Conservation (phyloP, 2,113 vertebrate species). For the Calidris pygmaea region DNA sequence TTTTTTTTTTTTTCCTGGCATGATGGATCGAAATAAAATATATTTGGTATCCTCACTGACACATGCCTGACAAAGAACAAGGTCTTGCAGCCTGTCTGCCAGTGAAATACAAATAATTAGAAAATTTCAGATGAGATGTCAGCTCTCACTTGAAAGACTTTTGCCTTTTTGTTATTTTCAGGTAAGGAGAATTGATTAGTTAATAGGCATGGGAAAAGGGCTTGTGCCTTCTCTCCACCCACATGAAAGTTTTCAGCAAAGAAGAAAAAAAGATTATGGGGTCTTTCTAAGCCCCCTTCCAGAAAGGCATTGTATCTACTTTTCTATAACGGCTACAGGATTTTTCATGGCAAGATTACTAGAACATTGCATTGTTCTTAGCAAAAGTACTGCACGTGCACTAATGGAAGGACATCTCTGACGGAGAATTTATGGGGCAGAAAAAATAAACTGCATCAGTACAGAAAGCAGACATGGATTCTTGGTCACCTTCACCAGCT, state of each 20-base stretch:
- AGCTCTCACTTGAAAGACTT: background rate
- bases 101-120: background rate
- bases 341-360: background rate
- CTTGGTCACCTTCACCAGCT: background rate
- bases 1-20: background rate
- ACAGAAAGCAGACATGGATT: background rate
- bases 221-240: background rate
- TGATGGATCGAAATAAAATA: background rate
- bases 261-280: background rate
- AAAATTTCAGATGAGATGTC: background rate
- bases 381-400: background rate
- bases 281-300: background rate
- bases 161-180: background rate
- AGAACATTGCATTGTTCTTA: background rate
- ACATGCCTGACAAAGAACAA: background rate
- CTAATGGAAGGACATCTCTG: background rate
- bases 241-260: background rate
- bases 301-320: background rate
- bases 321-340: background rate
- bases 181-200: background rate
- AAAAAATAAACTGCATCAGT: background rate
- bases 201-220: background rate
- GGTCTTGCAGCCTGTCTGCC: background rate
- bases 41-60: background rate
- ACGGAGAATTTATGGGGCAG: background rate